Base-by-base conservation (phyloP, 2,797 vertebrate species). In the Lophotriccus pileatus region DNA sequence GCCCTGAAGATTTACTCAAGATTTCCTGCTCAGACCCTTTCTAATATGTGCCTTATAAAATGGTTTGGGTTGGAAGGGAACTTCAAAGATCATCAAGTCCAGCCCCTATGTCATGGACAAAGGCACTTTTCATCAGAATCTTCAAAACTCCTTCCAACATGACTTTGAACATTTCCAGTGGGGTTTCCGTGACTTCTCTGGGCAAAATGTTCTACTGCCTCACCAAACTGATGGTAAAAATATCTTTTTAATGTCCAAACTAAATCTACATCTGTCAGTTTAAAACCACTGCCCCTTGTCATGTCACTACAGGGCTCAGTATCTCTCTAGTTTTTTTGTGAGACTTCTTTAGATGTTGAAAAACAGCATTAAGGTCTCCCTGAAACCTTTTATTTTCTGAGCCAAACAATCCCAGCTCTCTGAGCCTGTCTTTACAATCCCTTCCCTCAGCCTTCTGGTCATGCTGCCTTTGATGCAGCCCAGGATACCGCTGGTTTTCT, bases 381-480 rank as follows among this genome's bases (percentile, higher is more conserved):
- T 21, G 44, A 17, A 49, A 12, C 46, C 41, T 60, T 53, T 24
- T n/a, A 18, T 74, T 36, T 15, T 82, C 41, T 19, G 23, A 62
- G 10, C 5, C 49, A 7, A 75, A 32, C 1, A 63, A 21, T 13
- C 5, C 3, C 34, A 66, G 0, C 8, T 58, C 30, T 58, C 30
- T 52, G 28, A 72, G 15, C 6, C 14, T 67, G 6, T 83, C 28
- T 49, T 86, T 53, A 44, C 17, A 62, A 39, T 17, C 22, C 9
- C 34, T 13, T 79, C 34, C 8, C 24, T 70, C 6, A 2, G 23
- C 14, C 32, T 63, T 17, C 20, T 63, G 79, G 6, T 4, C 34
- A 37, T 0, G 0, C 3, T 50, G 18, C 5, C 16, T 89, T 67
- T 67, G 3, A 36, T 56, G 14, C 11, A 66, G 10, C 3, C 14